Base-by-base conservation (phyloP, 1,140 invertebrate species). In the Helicoverpa zea region DNA sequence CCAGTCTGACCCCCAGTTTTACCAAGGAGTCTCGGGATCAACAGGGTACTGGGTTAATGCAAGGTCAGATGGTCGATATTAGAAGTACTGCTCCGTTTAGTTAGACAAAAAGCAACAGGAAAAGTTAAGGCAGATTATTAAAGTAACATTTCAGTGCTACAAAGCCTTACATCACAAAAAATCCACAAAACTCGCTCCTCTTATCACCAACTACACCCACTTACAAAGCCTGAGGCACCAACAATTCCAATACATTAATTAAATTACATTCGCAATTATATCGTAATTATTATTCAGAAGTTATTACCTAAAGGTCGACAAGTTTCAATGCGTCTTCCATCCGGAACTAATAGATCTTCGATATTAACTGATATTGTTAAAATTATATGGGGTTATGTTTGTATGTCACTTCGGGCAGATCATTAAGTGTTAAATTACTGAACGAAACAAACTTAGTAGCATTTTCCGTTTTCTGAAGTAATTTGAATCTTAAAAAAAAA, bases 191-290 rank as follows among this genome's bases (percentile, higher is more conserved):
- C 3, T 16, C 64, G 64, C 64, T 51, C 47, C 66, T 16, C 66
- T 52, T 72, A 30, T 72, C 68, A 56, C 68, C 1, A 56, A 56
- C 23, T 3, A 2, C 14, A 75, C 10, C 13, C 18, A n/a, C 10
- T 4, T 10, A 16, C 16, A 11, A 2, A 23, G 73, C 73, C 73
- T 4, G 73, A n/a, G 73, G 73, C 73, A 61, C 5, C 13, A 2
- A 75, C 49, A 59, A 54, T 58, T 56, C 16, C 11, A 47, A 75
- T 75, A 61, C 35, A 61, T 74, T 75, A 75, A 75, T 75, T 75
- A 75, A 75, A 75, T 75, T 75, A 75, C 52, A 58, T 14, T 12
- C 30, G 73, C 73, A 75, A 75, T 75, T 61, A 75, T 61, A 58
- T 49, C 49, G 43, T 61, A 75, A 61, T 75, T 75, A 75, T 61